phyloP scores from a whole-genome alignment of 1,140 invertebrate genomes.

The Phymastichus coffea region DNA sequence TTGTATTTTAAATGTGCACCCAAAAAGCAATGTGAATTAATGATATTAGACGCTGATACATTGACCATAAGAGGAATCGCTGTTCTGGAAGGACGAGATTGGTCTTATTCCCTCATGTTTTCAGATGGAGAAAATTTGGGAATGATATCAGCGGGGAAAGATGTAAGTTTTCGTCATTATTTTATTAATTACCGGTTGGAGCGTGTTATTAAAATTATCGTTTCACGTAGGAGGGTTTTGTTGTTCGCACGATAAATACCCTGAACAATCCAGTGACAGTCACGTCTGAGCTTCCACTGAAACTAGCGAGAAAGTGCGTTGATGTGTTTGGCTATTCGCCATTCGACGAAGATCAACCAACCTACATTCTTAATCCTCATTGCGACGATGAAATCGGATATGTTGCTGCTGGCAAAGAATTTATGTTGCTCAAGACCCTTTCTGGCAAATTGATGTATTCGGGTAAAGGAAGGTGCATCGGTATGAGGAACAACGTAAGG shows the following conservation, averaged over 20 bases:
- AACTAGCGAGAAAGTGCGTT: slow-evolving; percentile 77
- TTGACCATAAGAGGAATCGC: slow-evolving; percentile 62
- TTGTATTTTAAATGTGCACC: slow-evolving; percentile 59
- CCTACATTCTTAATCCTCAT: slow-evolving; percentile 57
- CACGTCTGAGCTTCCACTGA: slow-evolving; percentile 71
- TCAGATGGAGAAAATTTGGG: slow-evolving; percentile 83
- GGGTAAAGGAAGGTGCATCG: slow-evolving; percentile 74
- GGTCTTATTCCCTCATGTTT: slow-evolving; percentile 73
- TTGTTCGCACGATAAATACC: slow-evolving; percentile 76
- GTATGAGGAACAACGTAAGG: slow-evolving; percentile 66
- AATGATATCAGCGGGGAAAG: slow-evolving; percentile 74
- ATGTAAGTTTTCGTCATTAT: slow-evolving; percentile 63
- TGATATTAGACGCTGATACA: slow-evolving; percentile 63
- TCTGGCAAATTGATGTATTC: slow-evolving; percentile 79
- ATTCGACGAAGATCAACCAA: slow-evolving; percentile 67
- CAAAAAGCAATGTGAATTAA: slow-evolving; percentile 64
- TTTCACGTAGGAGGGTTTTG: slow-evolving; percentile 72
- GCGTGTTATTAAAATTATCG: slow-evolving; percentile 3
- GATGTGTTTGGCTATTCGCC: slow-evolving; percentile 72
- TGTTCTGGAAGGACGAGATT: slow-evolving; percentile 65
- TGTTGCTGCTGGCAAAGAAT: slow-evolving; percentile 80
- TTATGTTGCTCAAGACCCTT: slow-evolving; percentile 74
- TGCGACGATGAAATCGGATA: slow-evolving; percentile 70
- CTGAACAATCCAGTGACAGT: slow-evolving; percentile 61
- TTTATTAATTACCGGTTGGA: slow-evolving; percentile 7